Conservation (phyloP, 2,888 invertebrate species). For the Epinotia ramella region DNA sequence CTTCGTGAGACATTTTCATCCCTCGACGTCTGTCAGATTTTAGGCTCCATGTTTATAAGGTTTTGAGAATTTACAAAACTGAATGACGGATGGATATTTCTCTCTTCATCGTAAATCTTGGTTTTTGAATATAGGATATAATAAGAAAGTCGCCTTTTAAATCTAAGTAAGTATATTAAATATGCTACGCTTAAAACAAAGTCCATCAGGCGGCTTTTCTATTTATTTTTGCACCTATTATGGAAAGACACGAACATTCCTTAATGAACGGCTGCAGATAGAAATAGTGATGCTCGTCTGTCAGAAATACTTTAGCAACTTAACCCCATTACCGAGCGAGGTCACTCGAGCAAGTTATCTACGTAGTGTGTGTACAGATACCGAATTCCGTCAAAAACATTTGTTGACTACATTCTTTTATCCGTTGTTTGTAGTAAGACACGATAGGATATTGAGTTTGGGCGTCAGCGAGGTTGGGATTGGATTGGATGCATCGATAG, state of each 20-base stretch:
- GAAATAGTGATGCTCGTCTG: slow-evolving; percentile 27
- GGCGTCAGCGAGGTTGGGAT: slow-evolving; percentile 34
- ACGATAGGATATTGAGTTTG: slow-evolving; percentile 42
- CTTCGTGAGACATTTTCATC: slow-evolving; percentile 53
- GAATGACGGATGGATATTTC: slow-evolving; percentile 30
- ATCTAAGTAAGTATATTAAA: neutral
- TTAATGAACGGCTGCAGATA: slow-evolving; percentile 16
- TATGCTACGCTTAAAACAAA: neutral
- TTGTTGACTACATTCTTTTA: slow-evolving; percentile 40
- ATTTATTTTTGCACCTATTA: slow-evolving; percentile 2
- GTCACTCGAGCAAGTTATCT: slow-evolving; percentile 36
- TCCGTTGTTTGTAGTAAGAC: slow-evolving; percentile 27
- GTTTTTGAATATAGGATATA: neutral
- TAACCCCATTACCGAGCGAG: slow-evolving; percentile 35
- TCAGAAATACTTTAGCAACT: slow-evolving; percentile 38
- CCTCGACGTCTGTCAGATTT: slow-evolving; percentile 36
- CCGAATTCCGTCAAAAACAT: slow-evolving; percentile 33
- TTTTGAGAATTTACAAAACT: slow-evolving; percentile 13
- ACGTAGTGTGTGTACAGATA: slow-evolving; percentile 13
- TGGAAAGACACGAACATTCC: slow-evolving; percentile 12
- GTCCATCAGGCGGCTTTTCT: neutral
- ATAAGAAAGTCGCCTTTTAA: neutral
- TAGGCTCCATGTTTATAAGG: slow-evolving; percentile 13
- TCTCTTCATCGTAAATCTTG: neutral
- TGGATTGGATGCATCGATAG: slow-evolving; percentile 44